Evolutionary conservation across 1,140 invertebrate species (phyloP).

Genomic region (Armadillidium nasatum): DNA sequence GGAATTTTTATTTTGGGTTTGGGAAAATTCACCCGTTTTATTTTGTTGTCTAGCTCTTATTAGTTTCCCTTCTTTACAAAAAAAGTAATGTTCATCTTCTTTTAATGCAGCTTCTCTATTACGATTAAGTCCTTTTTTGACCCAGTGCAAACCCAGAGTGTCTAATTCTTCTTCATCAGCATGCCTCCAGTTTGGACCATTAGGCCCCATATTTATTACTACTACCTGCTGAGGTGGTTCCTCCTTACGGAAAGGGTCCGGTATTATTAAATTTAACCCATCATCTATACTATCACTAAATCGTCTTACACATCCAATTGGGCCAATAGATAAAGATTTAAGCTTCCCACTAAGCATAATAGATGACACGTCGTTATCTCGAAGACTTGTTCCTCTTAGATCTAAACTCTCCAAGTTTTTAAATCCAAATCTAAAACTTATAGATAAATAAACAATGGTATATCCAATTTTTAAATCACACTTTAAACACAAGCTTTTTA

Average conservation of each 20-base stretch:
- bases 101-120: constrained; percentile 30
- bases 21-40: constrained; percentile 12
- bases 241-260: constrained; percentile 36
- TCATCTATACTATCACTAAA: constrained; percentile 20
- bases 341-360: constrained; percentile 39
- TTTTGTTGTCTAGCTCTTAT: constrained; percentile 1
- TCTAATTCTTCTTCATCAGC: constrained; percentile 43
- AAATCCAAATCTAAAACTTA: constrained; percentile 43
- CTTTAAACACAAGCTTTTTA: constrained; percentile 35
- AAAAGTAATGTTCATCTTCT: constrained; percentile 42
- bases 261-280: constrained; percentile 38
- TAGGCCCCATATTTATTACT: constrained; percentile 42
- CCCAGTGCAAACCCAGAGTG: constrained; percentile 42
- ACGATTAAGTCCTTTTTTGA: constrained; percentile 32
- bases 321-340: constrained; percentile 36
- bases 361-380: constrained; percentile 38
- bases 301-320: constrained; percentile 39
- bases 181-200: constrained; percentile 41
- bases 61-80: constrained; percentile 40
- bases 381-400: constrained; percentile 40
- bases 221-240: constrained; percentile 41
- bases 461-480: constrained; percentile 35
- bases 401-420: constrained; percentile 40
- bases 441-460: constrained; percentile 40
- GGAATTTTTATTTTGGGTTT: neutral